Base-by-base conservation (phyloP, 2,888 invertebrate species). In the Lasiommata megera region DNA sequence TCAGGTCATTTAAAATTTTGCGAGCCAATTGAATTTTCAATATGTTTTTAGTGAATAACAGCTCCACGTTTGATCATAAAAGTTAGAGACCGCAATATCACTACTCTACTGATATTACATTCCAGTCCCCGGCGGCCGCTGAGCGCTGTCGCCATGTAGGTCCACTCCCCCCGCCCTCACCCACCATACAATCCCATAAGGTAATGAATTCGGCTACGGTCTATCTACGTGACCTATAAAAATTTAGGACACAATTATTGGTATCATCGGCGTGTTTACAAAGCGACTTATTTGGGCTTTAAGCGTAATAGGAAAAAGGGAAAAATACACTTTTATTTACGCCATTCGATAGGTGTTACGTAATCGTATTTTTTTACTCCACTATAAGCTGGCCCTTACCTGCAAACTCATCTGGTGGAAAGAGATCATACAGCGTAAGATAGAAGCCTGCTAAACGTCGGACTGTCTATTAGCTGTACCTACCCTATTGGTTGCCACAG, bases 21-120 rank as follows among this genome's bases (percentile, higher is more conserved):
- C 44, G 14, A 54, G 52, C 55, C 62, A 60, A 62, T 62, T 62
- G 60, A 60, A 62, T 66, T 64, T 72, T 69, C 65, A 74, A 65
- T 68, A 69, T 65, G 54, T 66, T 66, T 68, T 64, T 67, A 65
- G 66, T 69, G 69, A 70, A 70, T 65, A 68, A 68, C 76, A 72
- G 74, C 73, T 77, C 73, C 66, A 76, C 70, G 72, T 72, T 71
- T 65, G 72, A 74, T 72, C 77, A 77, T 77, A 75, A 77, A 78
- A 77, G 77, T 81, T 82, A 79, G 84, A 82, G 81, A 80, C 84
- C 84, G 84, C 85, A 86, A 87, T 85, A 86, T 84, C 82, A 83
- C 84, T 80, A 83, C 82, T 83, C 82, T 76, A 76, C 80, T 82
- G 82, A 84, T 85, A 88, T 85, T 87, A 86, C 84, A 84, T 81